Percentiles rank a stretch among this genome's conserved stretches.
phyloP scores from a whole-genome alignment of 2,797 vertebrate genomes.

The Graptemys geographica region DNA sequence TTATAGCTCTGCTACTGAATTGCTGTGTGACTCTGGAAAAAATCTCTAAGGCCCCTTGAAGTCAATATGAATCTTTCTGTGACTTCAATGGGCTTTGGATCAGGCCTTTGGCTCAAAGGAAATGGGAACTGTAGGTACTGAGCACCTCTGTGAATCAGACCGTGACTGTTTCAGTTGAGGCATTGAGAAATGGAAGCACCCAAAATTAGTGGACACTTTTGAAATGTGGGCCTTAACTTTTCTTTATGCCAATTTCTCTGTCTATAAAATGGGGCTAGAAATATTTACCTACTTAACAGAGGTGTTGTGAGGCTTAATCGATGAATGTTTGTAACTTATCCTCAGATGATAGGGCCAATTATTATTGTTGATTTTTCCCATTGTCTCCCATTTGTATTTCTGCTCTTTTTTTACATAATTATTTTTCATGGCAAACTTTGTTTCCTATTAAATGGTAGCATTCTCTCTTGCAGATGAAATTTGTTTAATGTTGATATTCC shows the following conservation, averaged over 20 bases:
- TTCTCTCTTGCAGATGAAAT: not conserved
- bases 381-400: not conserved
- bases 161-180: not conserved
- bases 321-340: not conserved
- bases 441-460: not conserved
- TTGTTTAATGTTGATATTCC: not conserved
- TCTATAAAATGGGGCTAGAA: not conserved
- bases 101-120: not conserved
- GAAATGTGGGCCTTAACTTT: too few species aligned
- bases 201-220: not conserved
- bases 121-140: not conserved
- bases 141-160: not conserved
- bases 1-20: not conserved
- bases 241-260: not conserved
- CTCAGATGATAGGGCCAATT: not conserved
- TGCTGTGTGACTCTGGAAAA: not conserved
- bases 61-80: not conserved
- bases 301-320: not conserved
- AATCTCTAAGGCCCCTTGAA: not conserved
- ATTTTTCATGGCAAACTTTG: not conserved
- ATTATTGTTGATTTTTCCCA: not conserved
- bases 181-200: not conserved
- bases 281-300: not conserved
- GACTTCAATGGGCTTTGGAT: not conserved
- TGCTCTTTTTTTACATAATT: not conserved